A percentile compares a stretch with the other conserved stretches of the same genome.
These are phyloP conservation scores for Plebejus anna DNA, from an alignment of 2,888 invertebrate genomes.

Conservation along the genomic window DNA sequence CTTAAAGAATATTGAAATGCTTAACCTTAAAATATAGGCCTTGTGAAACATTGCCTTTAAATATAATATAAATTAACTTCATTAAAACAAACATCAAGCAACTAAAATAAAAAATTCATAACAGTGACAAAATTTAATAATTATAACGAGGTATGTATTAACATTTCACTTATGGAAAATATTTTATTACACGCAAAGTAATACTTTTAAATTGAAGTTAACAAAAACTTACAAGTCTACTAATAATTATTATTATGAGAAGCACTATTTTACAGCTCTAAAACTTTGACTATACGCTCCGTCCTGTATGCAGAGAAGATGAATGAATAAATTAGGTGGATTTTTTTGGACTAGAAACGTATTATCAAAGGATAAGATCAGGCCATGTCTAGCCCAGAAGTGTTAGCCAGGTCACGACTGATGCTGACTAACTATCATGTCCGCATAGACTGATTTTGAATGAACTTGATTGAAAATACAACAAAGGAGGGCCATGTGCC, in stretches of 20 bases:
- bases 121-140: neutral
- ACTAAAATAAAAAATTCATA: neutral
- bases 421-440: too few relatives aligned
- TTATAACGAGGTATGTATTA: too few relatives aligned
- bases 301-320: neutral
- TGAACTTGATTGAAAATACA: too few relatives aligned
- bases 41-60: slow-evolving; percentile 15
- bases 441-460: too few relatives aligned
- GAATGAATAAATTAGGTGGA: too few relatives aligned
- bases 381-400: too few relatives aligned
- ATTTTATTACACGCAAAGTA: neutral
- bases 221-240: neutral
- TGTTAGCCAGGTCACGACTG: too few relatives aligned
- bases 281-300: neutral
- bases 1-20: neutral
- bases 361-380: too few relatives aligned
- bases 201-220: neutral
- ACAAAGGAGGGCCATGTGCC: too few relatives aligned
- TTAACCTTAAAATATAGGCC: slow-evolving; percentile 1
- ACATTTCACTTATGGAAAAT: too few relatives aligned
- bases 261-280: slow-evolving; percentile 3
- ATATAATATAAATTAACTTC: neutral
- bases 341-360: too few relatives aligned
- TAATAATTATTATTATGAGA: neutral
- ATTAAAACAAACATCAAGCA: neutral